phyloP scores from a whole-genome alignment of 2,797 vertebrate genomes.

The Harpagifer antarcticus region DNA sequence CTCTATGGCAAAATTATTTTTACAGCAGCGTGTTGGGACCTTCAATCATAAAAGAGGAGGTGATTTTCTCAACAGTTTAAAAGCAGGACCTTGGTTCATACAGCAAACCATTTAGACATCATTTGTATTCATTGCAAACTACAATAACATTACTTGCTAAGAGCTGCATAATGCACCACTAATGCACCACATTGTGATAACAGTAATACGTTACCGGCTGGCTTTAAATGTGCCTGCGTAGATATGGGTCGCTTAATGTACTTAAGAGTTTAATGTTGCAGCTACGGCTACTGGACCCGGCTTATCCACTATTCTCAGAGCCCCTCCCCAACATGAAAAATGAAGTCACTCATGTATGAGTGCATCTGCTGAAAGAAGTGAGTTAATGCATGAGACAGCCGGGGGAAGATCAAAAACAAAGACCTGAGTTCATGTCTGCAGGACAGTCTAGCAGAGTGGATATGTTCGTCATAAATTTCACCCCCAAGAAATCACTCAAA shows the following conservation, averaged over 20 bases:
- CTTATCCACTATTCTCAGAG: slow-evolving; percentile 51
- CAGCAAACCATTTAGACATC: slow-evolving; percentile 28
- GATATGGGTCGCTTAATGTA: slow-evolving; percentile 62
- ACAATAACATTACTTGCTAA: slow-evolving; percentile 60
- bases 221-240: slow-evolving; percentile 51
- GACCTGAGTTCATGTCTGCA: slow-evolving; percentile 33
- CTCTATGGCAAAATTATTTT: background rate
- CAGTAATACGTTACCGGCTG: slow-evolving; percentile 55
- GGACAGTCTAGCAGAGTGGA: slow-evolving; percentile 61
- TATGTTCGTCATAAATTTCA: slow-evolving; percentile 51
- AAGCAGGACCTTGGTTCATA: slow-evolving; percentile 15
- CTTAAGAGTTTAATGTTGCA: slow-evolving; percentile 54
- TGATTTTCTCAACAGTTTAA: slow-evolving; percentile 3
- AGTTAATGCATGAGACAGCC: slow-evolving; percentile 77
- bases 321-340: slow-evolving; percentile 48
- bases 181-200: slow-evolving; percentile 61
- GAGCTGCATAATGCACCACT: slow-evolving; percentile 65
- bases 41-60: slow-evolving; percentile 13
- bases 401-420: slow-evolving; percentile 70
- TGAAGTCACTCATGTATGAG: slow-evolving; percentile 65
- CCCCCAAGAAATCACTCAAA: slow-evolving; percentile 50
- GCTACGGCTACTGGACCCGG: slow-evolving; percentile 20
- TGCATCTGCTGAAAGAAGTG: slow-evolving; percentile 66
- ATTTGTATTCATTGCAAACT: slow-evolving; percentile 65
- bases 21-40: background rate